Evolutionary conservation across 1,140 invertebrate species (phyloP).

Genomic region (Gryon sp.): DNA sequence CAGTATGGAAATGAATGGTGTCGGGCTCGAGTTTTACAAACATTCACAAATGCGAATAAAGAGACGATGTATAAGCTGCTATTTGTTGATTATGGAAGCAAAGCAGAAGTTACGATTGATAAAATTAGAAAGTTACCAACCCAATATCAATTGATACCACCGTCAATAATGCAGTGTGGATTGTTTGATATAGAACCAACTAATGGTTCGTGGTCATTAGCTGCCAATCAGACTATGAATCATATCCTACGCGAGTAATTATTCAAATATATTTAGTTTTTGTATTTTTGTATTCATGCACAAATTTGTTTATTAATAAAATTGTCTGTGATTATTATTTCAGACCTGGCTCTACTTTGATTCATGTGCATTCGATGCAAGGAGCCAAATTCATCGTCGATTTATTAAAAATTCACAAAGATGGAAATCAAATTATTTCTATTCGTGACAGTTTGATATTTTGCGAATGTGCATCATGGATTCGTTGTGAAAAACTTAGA

Average conservation of each 20-base stretch:
- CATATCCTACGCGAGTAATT: too few relatives aligned
- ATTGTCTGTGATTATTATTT: too few relatives aligned
- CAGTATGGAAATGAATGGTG: constrained; percentile 67
- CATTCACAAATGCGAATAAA: not conserved
- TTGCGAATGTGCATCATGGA: constrained; percentile 51
- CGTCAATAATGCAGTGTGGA: constrained; percentile 76
- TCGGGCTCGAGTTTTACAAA: constrained; percentile 61
- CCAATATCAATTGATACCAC: constrained; percentile 63
- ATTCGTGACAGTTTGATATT: constrained; percentile 74
- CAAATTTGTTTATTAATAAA: constrained; percentile 1
- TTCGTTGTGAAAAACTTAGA: constrained; percentile 48
- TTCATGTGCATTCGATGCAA: constrained; percentile 28
- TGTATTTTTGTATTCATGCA: not conserved
- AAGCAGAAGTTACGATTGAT: constrained; percentile 25
- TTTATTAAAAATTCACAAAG: constrained; percentile 9
- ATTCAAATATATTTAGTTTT: not conserved
- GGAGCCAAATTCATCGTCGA: constrained; percentile 49
- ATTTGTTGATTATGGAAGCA: constrained; percentile 68
- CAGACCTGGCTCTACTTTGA: constrained; percentile 25
- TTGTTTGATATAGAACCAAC: constrained; percentile 76
- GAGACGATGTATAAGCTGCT: constrained; percentile 47
- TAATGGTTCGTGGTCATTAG: constrained; percentile 73
- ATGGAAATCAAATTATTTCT: constrained; percentile 70
- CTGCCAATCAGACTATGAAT: constrained; percentile 74
- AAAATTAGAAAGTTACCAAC: constrained; percentile 60